Conservation (phyloP, 2,797 vertebrate genomes). For the Sibirionetta formosa region DNA sequence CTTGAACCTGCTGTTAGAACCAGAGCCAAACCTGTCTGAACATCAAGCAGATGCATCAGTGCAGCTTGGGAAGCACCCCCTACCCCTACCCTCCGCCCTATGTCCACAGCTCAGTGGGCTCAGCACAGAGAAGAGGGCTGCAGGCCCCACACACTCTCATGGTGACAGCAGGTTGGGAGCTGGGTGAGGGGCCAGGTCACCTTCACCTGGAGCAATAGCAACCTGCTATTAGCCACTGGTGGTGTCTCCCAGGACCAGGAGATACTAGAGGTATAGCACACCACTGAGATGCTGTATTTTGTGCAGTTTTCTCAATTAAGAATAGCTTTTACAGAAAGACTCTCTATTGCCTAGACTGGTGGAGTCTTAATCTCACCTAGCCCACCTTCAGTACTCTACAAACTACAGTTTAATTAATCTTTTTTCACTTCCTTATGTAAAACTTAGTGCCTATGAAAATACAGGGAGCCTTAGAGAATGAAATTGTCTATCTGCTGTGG, state of each 20-base stretch:
- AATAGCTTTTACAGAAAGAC: background rate
- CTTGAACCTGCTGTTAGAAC: background rate
- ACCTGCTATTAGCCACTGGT: background rate
- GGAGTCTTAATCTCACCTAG: background rate
- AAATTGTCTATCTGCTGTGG: background rate
- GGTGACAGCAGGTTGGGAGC: fast-evolving
- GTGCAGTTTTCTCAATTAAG: background rate
- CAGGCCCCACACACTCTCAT: fast-evolving
- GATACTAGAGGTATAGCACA: fast-evolving
- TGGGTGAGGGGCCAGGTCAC: background rate
- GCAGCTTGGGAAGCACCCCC: background rate
- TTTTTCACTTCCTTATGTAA: background rate
- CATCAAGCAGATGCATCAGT: background rate
- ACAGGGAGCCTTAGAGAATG: background rate
- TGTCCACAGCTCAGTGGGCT: background rate
- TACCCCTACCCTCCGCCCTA: fast-evolving
- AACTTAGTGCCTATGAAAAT: constrained; percentile 6
- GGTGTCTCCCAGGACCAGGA: background rate
- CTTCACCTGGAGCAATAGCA: background rate
- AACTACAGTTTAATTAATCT: constrained; percentile 48
- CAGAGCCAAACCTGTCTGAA: background rate
- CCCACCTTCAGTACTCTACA: background rate
- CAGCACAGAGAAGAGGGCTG: background rate
- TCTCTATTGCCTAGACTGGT: background rate
- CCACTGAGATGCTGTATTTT: background rate